A percentile compares a stretch with the other conserved stretches of the same genome.
phyloP scores from a whole-genome alignment of 2,797 vertebrate genomes.

The Pseudochromis fuscus region DNA sequence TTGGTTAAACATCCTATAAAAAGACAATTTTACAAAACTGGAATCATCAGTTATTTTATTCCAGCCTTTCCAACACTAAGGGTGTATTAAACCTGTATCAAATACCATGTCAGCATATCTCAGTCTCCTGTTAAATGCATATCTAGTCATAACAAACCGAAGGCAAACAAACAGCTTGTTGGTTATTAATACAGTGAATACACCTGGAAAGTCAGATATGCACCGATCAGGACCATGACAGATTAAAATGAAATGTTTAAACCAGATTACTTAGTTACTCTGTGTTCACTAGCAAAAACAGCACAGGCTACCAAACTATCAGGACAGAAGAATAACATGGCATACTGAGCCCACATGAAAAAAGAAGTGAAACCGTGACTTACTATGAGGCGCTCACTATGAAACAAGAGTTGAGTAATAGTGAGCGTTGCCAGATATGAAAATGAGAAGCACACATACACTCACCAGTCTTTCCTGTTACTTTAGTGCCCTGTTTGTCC shows the following conservation, averaged over 20 bases:
- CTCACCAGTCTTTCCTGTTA: background rate
- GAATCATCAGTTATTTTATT: too few species aligned
- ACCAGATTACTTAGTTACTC: too few species aligned
- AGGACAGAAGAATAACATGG: background rate
- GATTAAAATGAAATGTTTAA: too few species aligned
- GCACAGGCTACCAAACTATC: background rate
- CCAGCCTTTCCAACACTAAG: too few species aligned
- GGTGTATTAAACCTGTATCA: background rate
- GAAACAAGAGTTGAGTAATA: conserved; percentile 23
- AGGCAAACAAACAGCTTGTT: too few species aligned
- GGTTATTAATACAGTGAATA: too few species aligned
- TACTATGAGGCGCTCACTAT: conserved; percentile 19
- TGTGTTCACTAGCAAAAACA: background rate
- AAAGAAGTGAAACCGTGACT: conserved; percentile 51
- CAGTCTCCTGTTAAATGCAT: background rate
- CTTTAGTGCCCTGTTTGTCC: background rate
- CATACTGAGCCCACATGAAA: background rate
- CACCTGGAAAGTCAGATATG: too few species aligned
- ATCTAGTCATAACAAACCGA: background rate
- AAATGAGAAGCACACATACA: conserved; percentile 43
- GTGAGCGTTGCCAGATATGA: background rate
- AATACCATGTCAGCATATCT: background rate
- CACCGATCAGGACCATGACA: too few species aligned
- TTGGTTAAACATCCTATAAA: too few species aligned
- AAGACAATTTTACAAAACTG: too few species aligned